Conservation (phyloP, 2,797 vertebrate genomes). For the Oreortyx pictus region DNA sequence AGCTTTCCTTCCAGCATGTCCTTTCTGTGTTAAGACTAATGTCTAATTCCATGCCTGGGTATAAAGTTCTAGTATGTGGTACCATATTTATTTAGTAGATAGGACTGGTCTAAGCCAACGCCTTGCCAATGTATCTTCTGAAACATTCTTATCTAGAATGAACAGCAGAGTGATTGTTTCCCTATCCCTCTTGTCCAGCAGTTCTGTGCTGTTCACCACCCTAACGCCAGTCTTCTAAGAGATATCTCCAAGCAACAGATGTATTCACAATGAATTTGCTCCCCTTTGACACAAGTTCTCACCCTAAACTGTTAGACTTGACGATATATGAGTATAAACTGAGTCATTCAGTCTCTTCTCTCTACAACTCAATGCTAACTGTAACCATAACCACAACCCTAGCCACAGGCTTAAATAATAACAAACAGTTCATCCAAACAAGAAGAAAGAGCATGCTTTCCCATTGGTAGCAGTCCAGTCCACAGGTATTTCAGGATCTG, state of each 20-base stretch:
- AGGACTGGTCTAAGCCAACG: neutral
- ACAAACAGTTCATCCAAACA: neutral
- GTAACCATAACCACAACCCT: neutral
- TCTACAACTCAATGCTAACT: neutral
- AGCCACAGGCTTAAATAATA: neutral
- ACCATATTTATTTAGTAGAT: neutral
- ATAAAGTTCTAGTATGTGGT: neutral
- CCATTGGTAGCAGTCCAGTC: neutral
- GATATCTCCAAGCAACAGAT: neutral
- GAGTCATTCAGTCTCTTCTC: neutral
- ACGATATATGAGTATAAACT: neutral
- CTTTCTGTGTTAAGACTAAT: neutral
- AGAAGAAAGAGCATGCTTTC: conserved; percentile 1
- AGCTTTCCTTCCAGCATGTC: neutral
- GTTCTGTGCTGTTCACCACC: neutral
- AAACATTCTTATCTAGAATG: neutral
- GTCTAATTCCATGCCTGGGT: neutral
- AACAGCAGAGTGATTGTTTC: neutral
- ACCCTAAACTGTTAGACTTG: neutral
- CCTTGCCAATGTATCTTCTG: neutral
- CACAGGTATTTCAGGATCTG: conserved; percentile 2
- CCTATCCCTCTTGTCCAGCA: neutral
- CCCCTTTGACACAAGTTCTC: neutral
- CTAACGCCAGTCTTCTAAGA: neutral
- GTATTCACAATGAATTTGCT: neutral